phyloP scores from a whole-genome alignment of 2,888 invertebrate genomes.

The Ypsolopha sequella region DNA sequence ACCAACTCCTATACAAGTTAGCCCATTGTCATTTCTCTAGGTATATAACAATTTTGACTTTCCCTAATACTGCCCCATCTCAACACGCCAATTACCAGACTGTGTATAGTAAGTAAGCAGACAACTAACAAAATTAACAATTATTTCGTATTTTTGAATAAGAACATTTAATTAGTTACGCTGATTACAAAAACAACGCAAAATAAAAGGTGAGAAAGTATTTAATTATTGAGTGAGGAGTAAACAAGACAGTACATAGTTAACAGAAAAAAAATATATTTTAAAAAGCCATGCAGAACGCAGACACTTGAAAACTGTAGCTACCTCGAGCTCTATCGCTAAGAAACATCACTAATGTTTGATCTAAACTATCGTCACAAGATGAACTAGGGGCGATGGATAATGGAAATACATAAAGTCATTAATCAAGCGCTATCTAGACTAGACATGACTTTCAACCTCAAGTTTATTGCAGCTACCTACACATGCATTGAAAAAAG shows the following conservation, averaged over 20 bases:
- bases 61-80: too few species aligned
- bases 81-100: too few species aligned
- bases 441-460: not conserved
- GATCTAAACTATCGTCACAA: not conserved
- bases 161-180: too few species aligned
- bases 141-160: too few species aligned
- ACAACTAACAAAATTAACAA: too few species aligned
- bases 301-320: not conserved
- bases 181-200: too few species aligned
- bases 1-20: too few species aligned
- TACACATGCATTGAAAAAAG: not conserved
- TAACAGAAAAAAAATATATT: not conserved
- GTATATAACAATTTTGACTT: too few species aligned
- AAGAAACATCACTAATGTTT: not conserved
- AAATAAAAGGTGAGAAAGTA: too few species aligned
- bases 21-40: too few species aligned
- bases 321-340: not conserved
- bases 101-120: too few species aligned
- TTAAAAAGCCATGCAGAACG: not conserved
- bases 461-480: not conserved
- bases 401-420: slow-evolving; percentile 1
- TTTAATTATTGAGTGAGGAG: too few species aligned
- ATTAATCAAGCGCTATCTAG: slow-evolving; percentile 2
- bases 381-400: not conserved
- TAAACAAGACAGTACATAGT: not conserved